phyloP scores from a whole-genome alignment of 2,113 vertebrate genomes.

The Apodemus speciosus region DNA sequence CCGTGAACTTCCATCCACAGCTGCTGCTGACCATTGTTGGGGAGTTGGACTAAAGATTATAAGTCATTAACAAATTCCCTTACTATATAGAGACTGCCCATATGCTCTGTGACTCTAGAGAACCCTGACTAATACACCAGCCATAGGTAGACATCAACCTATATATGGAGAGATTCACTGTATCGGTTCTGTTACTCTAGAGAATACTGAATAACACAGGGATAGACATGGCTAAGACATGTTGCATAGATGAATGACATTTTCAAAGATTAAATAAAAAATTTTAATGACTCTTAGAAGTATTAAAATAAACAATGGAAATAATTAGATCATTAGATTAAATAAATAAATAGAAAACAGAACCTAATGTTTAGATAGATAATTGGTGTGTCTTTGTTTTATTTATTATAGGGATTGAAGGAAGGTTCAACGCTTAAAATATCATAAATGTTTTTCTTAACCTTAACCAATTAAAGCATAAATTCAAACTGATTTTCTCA shows the following conservation, averaged over 20 bases:
- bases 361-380: neutral
- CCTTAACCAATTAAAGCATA: neutral
- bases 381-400: neutral
- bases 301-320: slow-evolving; percentile 37
- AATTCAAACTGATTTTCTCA: neutral
- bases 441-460: neutral
- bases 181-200: neutral
- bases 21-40: too few species aligned
- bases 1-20: too few species aligned
- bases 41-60: too few species aligned
- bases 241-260: neutral
- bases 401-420: neutral
- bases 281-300: neutral
- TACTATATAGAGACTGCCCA: too few species aligned
- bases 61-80: too few species aligned
- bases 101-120: too few species aligned
- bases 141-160: too few species aligned
- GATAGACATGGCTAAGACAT: neutral
- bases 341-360: neutral
- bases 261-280: neutral
- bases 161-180: accelerated
- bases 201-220: neutral
- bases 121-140: too few species aligned
- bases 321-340: neutral
- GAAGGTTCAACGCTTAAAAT: neutral